Evolutionary conservation across 2,113 vertebrate genomes (phyloP), one percentile per base, ranked within the genome.

Genomic region (Promerops cafer): DNA sequence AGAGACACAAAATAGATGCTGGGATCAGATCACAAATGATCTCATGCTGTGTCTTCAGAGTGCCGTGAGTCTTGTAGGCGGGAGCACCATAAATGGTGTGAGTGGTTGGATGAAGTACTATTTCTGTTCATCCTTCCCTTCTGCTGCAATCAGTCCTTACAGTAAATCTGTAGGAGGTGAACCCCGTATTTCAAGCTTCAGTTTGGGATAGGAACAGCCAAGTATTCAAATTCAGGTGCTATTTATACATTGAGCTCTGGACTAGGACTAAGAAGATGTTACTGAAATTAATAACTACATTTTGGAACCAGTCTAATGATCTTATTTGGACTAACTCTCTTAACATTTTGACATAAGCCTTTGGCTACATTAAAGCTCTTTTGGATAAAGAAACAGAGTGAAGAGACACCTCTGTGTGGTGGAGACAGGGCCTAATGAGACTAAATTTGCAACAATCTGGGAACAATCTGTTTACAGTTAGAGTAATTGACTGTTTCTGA

Each of bases 41-140:
- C 84, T 96, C 92, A 92, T 90, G 52, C 76, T 11, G 10, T 82
- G 61, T 82, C 88, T 93, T 92, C 90, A 90, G 76, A 96, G 81
- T 82, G 88, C 90, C 0, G 0, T 30, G 87, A 78, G 90, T 83
- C 79, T 90, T 33, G 47, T 70, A 59, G 85, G 65, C 21, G 1
- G 35, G 82, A 93, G 68, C 31, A 63, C 94, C 90, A 74, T 96
- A 95, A 90, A 95, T 86, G 95, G 90, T 93, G 90, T 5, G 68
- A 83, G 52, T 88, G 52, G 76, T 94, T 90, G 28, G 84, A 39
- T 70, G 76, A 92, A 96, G 72, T 53, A 90, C 96, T 96, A 95
- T 96, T 96, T 96, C 75, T 89, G 88, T 88, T 94, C 91, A 60
- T 50, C 52, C 85, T 93, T 85, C 69, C 71, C 79, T 95, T 88